Base-by-base conservation (phyloP, 2,888 invertebrate genomes). In the Sinopyrophorus schimmeli region DNA sequence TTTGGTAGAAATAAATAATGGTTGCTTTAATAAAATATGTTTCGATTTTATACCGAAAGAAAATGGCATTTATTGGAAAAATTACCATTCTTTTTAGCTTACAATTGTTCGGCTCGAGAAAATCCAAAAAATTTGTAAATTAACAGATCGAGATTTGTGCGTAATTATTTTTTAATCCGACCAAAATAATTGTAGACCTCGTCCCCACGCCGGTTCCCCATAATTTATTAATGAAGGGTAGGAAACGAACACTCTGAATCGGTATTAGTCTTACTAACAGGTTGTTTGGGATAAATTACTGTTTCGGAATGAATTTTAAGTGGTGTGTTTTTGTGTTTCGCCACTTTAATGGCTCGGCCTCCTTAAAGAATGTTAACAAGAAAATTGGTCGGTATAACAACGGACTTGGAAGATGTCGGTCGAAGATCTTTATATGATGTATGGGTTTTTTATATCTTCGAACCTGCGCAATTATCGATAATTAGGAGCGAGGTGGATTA, bases 311-410 rank as follows among this genome's bases (percentile, higher is more conserved):
- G 55, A 55, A 59, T 56, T 57, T 58, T 55, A 55, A 60, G 57
- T 58, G 55, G 50, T 52, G 54, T 47, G 53, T 55, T 53, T 55
- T 55, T 57, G 50, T 55, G 52, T 50, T 55, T 54, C 53, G 50
- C 57, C 53, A 53, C 53, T 50, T 53, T 57, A 57, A 57, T 57
- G 37, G 52, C 49, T 40, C 54, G 39, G 53, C 55, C 51, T 55
- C 40, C 53, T 55, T 47, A 42, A 41, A 58, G 59, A 63, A 59
- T 56, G 57, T 60, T 61, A 63, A 63, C 62, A 54, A 63, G 62
- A 61, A 60, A 61, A 63, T 63, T 63, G 59, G 60, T 47, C 51
- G 58, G 37, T 55, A 38, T 35, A 24, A 44, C 49, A 49, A 27
- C 50, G 30, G 40, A 49, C 37, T 41, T 40, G 39, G n/a, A 46